Evolutionary conservation across 1,140 invertebrate genomes (phyloP).

Genomic region (Stegodyphus mimosarum): DNA sequence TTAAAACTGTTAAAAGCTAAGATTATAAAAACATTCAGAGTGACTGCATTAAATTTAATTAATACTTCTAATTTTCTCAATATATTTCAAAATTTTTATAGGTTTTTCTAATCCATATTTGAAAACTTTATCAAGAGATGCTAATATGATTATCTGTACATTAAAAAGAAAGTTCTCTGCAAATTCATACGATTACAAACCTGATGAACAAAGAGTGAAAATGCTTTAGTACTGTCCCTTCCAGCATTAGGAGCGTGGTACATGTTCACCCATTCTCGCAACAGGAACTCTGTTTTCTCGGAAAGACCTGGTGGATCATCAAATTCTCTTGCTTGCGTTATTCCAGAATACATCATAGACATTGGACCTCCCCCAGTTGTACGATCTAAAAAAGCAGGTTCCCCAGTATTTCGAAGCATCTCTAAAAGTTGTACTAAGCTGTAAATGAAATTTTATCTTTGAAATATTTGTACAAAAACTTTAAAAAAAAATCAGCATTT

Average conservation of each 20-base stretch:
- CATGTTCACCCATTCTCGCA: constrained; percentile 94
- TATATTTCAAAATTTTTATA: too few relatives aligned
- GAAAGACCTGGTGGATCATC: constrained; percentile 94
- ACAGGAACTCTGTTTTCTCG: constrained; percentile 93
- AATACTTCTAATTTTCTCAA: too few relatives aligned
- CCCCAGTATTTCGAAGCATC: constrained; percentile 76
- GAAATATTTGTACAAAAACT: too few relatives aligned
- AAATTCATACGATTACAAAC: constrained; percentile 64
- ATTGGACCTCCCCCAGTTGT: constrained; percentile 78
- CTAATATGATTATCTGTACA: too few relatives aligned
- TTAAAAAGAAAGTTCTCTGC: too few relatives aligned
- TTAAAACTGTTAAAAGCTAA: too few relatives aligned
- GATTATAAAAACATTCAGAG: too few relatives aligned
- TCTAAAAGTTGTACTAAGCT: constrained; percentile 80
- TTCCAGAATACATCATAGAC: constrained; percentile 92
- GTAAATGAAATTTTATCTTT: background rate
- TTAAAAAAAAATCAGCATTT: too few relatives aligned
- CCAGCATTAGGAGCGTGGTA: constrained; percentile 83
- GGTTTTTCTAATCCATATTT: too few relatives aligned
- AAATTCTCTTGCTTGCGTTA: constrained; percentile 84
- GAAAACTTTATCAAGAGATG: too few relatives aligned
- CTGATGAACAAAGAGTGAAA: constrained; percentile 89
- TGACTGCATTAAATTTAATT: too few relatives aligned
- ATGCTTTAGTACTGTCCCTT: constrained; percentile 92
- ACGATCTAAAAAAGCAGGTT: constrained; percentile 76